These are phyloP conservation scores for Eupeodes corollae DNA, from an alignment of 1,140 invertebrate genomes.

Conservation along the genomic window DNA sequence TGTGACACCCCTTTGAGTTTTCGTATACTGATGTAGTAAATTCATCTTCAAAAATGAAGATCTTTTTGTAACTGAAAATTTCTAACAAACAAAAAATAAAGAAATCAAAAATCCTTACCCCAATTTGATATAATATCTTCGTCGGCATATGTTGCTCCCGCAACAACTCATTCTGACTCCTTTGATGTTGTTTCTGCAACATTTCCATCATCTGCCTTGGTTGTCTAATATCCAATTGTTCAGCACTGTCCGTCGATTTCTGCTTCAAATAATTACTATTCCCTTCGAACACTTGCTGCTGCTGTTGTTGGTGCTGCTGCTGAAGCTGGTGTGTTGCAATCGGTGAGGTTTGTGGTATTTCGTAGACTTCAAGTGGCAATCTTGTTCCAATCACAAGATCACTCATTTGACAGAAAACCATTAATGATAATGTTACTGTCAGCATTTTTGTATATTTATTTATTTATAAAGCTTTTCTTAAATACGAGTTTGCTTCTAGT, in stretches of 20 bases:
- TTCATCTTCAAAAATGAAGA: too few species aligned
- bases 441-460: slow-evolving; percentile 5
- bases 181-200: too few species aligned
- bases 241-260: too few species aligned
- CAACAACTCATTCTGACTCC: too few species aligned
- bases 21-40: too few species aligned
- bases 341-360: slow-evolving; percentile 9
- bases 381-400: slow-evolving; percentile 19
- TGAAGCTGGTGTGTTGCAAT: slow-evolving; percentile 11
- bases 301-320: slow-evolving; percentile 4
- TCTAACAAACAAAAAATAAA: slow-evolving; percentile 1
- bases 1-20: too few species aligned
- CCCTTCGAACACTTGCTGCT: slow-evolving; percentile 3
- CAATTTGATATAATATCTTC: slow-evolving; percentile 33
- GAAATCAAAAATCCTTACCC: slow-evolving; percentile 21
- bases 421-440: slow-evolving; percentile 9
- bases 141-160: neutral
- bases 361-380: slow-evolving; percentile 31
- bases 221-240: too few species aligned
- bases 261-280: slow-evolving; percentile 1
- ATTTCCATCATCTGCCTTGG: too few species aligned
- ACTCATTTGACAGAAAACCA: slow-evolving; percentile 9
- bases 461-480: too few species aligned
- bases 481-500: too few species aligned
- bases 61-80: too few species aligned